Percentiles rank a stretch among this genome's conserved stretches.
Conservation (phyloP, 2,888 invertebrate species). For the Eilema griseolum region DNA sequence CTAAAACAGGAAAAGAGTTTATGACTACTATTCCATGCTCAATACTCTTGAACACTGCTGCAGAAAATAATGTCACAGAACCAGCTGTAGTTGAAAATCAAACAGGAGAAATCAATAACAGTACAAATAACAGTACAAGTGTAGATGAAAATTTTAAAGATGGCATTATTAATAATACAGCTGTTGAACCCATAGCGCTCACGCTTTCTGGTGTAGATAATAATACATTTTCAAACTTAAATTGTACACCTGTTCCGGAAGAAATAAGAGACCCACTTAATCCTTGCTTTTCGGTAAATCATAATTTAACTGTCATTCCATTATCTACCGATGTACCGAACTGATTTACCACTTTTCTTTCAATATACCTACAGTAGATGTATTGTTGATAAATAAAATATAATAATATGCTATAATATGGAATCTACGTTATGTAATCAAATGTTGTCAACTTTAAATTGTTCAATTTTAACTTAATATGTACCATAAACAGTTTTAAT, state of each 20-base stretch:
- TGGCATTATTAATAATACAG: slow-evolving; percentile 31
- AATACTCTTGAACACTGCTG: slow-evolving; percentile 76
- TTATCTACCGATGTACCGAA: slow-evolving; percentile 53
- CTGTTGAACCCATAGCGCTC: slow-evolving; percentile 60
- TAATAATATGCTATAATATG: no score
- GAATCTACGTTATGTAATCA: no score
- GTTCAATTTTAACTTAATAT: no score
- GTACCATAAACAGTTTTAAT: not conserved
- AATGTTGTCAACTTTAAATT: no score
- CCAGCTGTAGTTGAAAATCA: slow-evolving; percentile 58
- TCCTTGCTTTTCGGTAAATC: slow-evolving; percentile 73
- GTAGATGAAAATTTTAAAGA: slow-evolving; percentile 18
- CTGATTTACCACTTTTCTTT: slow-evolving; percentile 9
- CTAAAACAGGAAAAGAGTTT: slow-evolving; percentile 76
- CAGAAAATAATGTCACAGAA: slow-evolving; percentile 83
- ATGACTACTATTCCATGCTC: slow-evolving; percentile 84
- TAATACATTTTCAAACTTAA: slow-evolving; percentile 45
- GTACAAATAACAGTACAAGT: slow-evolving; percentile 36
- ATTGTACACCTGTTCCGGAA: slow-evolving; percentile 68
- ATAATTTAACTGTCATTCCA: slow-evolving; percentile 78
- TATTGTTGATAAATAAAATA: no score
- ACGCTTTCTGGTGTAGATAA: slow-evolving; percentile 54
- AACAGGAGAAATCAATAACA: slow-evolving; percentile 42
- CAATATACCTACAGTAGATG: not conserved
- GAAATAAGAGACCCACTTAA: slow-evolving; percentile 77